Evolutionary conservation across 2,888 invertebrate species (phyloP), one percentile per base, ranked within the genome.

Genomic region (Xiphydria camelus): DNA sequence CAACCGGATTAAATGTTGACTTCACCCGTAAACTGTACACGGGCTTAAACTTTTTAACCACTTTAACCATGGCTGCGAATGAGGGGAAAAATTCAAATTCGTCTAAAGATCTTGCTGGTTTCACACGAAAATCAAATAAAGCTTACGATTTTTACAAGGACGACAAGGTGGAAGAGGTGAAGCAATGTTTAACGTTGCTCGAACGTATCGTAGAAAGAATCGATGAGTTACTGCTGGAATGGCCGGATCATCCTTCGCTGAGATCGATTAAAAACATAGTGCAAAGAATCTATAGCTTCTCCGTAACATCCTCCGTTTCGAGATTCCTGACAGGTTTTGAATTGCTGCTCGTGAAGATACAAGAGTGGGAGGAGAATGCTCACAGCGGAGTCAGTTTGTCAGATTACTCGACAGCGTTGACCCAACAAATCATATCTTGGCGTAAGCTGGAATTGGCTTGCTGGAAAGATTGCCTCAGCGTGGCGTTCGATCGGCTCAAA

Each of bases 291-390:
- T 75, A 82, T 18, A 75, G 76, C 12, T 91, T 97, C 71, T 82
- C 91, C 0, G 81, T 93, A 0, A 86, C 86, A 0, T 88, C 90
- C 51, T 89, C 97, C 0, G 78, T 98, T 3, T 88, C 93, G 47
- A 86, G 94, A 54, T 94, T 93, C 66, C 82, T 95, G 1, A 89
- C 91, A 0, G 96, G 96, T 1, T 79, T 98, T 40, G 98, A 99
- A 75, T 78, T 95, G 35, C 77, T 99, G 1, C 79, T 97, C 1
- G 86, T 87, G 49, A 89, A 91, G 63, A 80, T 90, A 38, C 84
- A 94, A 53, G 89, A 94, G 62, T 97, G 96, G 97, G 93, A 97
- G 72, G 86, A 88, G 61, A 89, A 91, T 57, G 94, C 96, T 0
- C 92, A 93, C 62, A 85, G 83, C 54, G 88, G 87, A 4, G 92